Evolutionary conservation across 2,797 vertebrate genomes (phyloP).

Genomic region (Salmo trutta): DNA sequence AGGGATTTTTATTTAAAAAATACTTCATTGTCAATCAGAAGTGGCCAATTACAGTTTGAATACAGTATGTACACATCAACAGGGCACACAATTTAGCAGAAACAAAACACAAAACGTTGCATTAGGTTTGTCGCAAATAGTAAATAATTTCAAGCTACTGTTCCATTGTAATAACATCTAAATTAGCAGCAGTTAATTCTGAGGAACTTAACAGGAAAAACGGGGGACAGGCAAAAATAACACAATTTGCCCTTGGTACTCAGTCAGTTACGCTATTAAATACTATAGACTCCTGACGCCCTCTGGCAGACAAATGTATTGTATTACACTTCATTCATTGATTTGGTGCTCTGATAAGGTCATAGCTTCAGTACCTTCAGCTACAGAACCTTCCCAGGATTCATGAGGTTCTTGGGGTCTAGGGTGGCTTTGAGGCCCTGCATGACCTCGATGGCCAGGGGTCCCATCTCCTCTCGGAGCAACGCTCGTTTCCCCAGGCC

Average conservation of each 20-base stretch:
- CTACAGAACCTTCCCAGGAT: slow-evolving; percentile 89
- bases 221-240: background rate
- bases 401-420: slow-evolving; percentile 90
- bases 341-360: background rate
- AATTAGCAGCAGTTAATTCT: background rate
- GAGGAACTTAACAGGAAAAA: background rate
- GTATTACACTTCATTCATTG: background rate
- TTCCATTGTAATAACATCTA: background rate
- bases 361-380: background rate
- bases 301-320: background rate
- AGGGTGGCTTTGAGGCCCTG: slow-evolving; percentile 80
- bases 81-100: background rate
- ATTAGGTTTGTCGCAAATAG: background rate
- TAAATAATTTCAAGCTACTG: background rate
- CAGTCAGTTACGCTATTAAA: background rate
- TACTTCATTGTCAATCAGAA: background rate
- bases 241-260: background rate
- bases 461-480: slow-evolving; percentile 85
- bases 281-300: slow-evolving; percentile 38
- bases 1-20: background rate
- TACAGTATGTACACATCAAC: background rate
- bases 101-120: background rate
- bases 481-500: slow-evolving; percentile 87
- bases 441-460: slow-evolving; percentile 78
- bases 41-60: background rate